Evolutionary conservation across 2,888 invertebrate genomes (phyloP), one percentile per base, ranked within the genome.

Genomic region (Lobophora halterata): DNA sequence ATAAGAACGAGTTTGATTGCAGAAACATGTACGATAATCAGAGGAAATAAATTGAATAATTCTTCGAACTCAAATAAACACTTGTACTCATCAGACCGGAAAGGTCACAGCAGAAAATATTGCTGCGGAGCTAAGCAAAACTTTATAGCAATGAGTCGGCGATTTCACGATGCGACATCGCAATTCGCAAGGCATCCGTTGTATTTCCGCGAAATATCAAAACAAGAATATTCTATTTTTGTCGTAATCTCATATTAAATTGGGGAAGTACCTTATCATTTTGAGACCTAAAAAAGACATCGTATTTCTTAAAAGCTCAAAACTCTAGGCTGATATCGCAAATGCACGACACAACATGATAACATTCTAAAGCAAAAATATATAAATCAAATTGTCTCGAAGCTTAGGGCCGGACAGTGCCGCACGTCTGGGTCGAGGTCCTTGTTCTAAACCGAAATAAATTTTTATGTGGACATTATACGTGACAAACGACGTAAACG

Each of bases 381-480:
- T 14, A 46, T 41, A 70, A 67, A 71, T 62, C 57, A 62, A 66
- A 36, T 60, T 43, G 56, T 55, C 52, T 35, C 45, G 49, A 58
- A 58, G 58, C 52, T 62, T 53, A 60, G 55, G 58, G 65, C 61
- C 66, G 77, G 74, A 71, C 72, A 61, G 58, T 58, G 62, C 63
- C 59, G 64, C 61, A 59, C 63, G 65, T 57, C 62, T 63, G 63
- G 58, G 61, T 66, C 62, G 46, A n/a, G 41, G 61, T 70, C 66
- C 65, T 65, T 68, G 65, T 70, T 71, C 69, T 69, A 68, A 62
- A 66, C 61, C 63, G 62, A 71, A 73, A 76, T 77, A 77, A 74
- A 75, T 71, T 74, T 75, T 78, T 78, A 77, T 74, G 71, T 70
- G 65, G 63, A 68, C 72, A 79, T 78, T 79, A 77, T 74, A 72